These are phyloP conservation scores for Prosopocoilus inquinatus DNA, from an alignment of 2,888 invertebrate species.

Conservation along the genomic window DNA sequence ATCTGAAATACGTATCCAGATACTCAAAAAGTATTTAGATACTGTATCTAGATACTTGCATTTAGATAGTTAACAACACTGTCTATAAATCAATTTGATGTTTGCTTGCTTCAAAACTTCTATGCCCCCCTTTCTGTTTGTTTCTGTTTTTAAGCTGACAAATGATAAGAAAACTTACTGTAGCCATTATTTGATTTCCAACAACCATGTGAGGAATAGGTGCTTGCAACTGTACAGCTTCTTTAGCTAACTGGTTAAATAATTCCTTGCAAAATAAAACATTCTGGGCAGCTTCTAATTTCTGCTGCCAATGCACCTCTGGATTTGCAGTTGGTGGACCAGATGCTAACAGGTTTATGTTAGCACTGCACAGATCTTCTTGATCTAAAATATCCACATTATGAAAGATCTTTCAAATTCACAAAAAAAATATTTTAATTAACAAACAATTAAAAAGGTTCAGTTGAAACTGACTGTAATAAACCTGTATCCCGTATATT, in stretches of 20 bases:
- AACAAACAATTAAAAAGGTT: not conserved
- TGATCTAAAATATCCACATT: conserved; percentile 62
- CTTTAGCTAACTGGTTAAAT: conserved; percentile 90
- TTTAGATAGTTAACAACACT: too few species aligned
- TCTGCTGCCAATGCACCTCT: conserved; percentile 91
- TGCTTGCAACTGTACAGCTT: conserved; percentile 90
- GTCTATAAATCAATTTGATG: too few species aligned
- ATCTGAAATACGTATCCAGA: too few species aligned
- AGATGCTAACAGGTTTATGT: conserved; percentile 74
- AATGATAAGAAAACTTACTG: conserved; percentile 59
- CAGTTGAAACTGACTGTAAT: not conserved
- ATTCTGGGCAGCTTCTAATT: conserved; percentile 95
- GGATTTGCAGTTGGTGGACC: conserved; percentile 71
- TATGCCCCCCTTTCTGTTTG: too few species aligned
- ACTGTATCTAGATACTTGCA: too few species aligned
- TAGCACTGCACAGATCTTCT: conserved; percentile 84
- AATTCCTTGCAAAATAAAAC: conserved; percentile 96
- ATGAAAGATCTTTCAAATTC: not conserved
- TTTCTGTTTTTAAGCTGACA: too few species aligned
- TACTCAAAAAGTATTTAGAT: too few species aligned
- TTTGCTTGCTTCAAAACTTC: too few species aligned
- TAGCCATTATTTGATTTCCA: conserved; percentile 95
- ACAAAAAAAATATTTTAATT: not conserved
- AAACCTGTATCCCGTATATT: too few species aligned
- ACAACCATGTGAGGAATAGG: conserved; percentile 96